Conservation (phyloP, 2,888 invertebrate genomes). For the Sericinus montela region DNA sequence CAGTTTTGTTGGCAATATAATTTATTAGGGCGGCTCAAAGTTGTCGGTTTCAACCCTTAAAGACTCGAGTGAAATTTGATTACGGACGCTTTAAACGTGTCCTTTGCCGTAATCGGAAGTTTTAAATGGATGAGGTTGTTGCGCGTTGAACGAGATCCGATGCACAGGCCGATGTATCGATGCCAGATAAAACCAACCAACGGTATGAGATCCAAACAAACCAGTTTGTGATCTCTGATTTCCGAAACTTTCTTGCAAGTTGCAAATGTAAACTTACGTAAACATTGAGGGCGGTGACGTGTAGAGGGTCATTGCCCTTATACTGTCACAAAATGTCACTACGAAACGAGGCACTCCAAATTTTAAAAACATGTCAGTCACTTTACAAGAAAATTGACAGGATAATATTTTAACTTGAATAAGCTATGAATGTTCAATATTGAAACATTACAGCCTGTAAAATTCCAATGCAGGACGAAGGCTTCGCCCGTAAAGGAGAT, state of each 20-base stretch:
- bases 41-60: constrained; percentile 75
- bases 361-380: too few relatives aligned
- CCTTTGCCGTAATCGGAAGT: constrained; percentile 57
- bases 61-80: constrained; percentile 77
- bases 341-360: too few relatives aligned
- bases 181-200: constrained; percentile 17
- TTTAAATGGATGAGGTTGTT: constrained; percentile 62
- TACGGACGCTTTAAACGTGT: constrained; percentile 70
- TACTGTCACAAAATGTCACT: too few relatives aligned
- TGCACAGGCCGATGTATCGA: constrained; percentile 19
- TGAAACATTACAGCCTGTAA: too few relatives aligned
- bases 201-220: constrained; percentile 3
- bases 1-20: constrained; percentile 78
- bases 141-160: constrained; percentile 26
- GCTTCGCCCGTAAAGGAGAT: too few relatives aligned
- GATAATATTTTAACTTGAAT: too few relatives aligned
- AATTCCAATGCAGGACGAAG: too few relatives aligned
- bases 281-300: background rate
- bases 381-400: too few relatives aligned
- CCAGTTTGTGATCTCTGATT: constrained; percentile 4
- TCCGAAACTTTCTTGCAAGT: constrained; percentile 3
- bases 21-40: constrained; percentile 76
- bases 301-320: background rate
- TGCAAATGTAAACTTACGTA: background rate
- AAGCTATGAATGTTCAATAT: too few relatives aligned